Percentiles rank a stretch among this genome's conserved stretches.
These are phyloP conservation scores for Seriola dumerili DNA, from an alignment of 2,113 vertebrate species.

Conservation along the genomic window DNA sequence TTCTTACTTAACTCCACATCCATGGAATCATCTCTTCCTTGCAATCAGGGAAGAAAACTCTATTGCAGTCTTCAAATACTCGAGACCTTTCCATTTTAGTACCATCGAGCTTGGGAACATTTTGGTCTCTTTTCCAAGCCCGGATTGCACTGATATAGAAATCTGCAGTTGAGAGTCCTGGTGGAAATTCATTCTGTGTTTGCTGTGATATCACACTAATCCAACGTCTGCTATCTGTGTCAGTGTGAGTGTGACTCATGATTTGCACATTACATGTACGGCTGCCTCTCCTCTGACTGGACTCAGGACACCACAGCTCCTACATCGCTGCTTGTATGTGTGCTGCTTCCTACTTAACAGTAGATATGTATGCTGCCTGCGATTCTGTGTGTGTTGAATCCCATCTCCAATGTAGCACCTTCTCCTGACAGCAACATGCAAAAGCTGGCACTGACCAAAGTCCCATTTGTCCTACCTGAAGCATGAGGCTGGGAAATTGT, in stretches of 20 bases:
- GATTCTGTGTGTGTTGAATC: slow-evolving; percentile 18
- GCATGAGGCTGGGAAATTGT: slow-evolving; percentile 1
- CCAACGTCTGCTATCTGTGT: slow-evolving; percentile 21
- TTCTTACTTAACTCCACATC: not conserved
- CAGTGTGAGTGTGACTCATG: slow-evolving; percentile 2
- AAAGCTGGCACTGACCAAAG: slow-evolving; percentile 28
- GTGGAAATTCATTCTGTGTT: slow-evolving; percentile 32
- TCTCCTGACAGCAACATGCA: slow-evolving; percentile 36
- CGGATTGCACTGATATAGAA: slow-evolving; percentile 3
- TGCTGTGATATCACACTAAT: slow-evolving; percentile 53
- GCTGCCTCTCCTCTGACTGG: not conserved
- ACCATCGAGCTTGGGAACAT: slow-evolving; percentile 15
- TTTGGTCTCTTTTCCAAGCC: not conserved
- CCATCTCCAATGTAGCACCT: slow-evolving; percentile 14
- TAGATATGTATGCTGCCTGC: slow-evolving; percentile 16
- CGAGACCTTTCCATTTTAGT: not conserved
- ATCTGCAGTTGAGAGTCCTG: slow-evolving; percentile 1
- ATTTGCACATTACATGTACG: slow-evolving; percentile 23
- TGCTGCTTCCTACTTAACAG: slow-evolving; percentile 33
- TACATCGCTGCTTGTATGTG: not conserved
- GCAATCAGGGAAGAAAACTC: not conserved
- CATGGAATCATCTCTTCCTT: not conserved
- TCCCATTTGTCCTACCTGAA: slow-evolving; percentile 38
- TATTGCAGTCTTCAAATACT: not conserved
- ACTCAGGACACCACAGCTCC: not conserved